phyloP scores from a whole-genome alignment of 2,797 vertebrate genomes.

The Halcyon leucocephala region DNA sequence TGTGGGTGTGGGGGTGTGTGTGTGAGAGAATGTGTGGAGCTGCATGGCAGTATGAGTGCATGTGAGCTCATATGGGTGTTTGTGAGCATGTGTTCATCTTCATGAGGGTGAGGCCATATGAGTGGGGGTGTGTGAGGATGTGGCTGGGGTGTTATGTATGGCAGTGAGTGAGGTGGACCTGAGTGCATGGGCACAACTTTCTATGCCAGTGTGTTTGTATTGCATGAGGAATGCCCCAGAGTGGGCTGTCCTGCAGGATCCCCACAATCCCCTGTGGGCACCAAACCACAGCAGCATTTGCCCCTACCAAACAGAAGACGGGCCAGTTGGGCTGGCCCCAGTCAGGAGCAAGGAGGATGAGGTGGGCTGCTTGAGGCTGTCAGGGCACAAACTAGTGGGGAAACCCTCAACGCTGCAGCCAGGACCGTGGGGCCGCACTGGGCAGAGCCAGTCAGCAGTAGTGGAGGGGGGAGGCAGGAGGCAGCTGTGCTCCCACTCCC shows the following conservation, averaged over 20 bases:
- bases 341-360: accelerated
- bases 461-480: background rate
- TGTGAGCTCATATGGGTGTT: background rate
- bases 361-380: accelerated
- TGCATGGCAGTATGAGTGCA: accelerated
- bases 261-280: accelerated
- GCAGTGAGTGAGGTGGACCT: background rate
- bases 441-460: background rate
- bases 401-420: accelerated
- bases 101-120: accelerated
- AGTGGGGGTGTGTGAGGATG: too few species aligned
- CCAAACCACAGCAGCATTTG: background rate
- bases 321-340: background rate
- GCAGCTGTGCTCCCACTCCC: accelerated
- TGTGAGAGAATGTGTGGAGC: background rate
- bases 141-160: accelerated
- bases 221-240: background rate
- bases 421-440: accelerated
- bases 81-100: background rate
- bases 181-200: accelerated
- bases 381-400: background rate
- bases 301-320: background rate
- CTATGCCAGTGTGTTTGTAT: accelerated
- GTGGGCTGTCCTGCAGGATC: background rate
- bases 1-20: too few species aligned